Evolutionary conservation across 2,113 vertebrate genomes (phyloP), one percentile per base, ranked within the genome.

Genomic region (Craseonycteris thonglongyai): DNA sequence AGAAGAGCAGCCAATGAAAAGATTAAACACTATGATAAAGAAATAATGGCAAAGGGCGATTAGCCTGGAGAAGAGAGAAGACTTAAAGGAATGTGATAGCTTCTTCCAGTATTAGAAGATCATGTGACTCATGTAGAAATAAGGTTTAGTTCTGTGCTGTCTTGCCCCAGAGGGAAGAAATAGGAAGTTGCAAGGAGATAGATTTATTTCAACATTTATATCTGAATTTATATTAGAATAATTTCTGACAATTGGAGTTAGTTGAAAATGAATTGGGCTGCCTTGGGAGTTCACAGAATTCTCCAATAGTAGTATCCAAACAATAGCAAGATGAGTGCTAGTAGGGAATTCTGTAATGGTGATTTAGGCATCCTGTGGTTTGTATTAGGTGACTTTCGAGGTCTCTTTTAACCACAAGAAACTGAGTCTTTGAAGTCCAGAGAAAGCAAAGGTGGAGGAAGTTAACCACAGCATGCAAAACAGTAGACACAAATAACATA

Each of bases 181-280:
- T 1, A 61, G 45, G 61, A 94, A 74, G 54, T 88, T 65, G 11
- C 38, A 40, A 90, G 56, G 26, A 92, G 30, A 56, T 61, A 84
- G 54, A n/a, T 81, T n/a, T 74, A 68, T 80, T 63, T 56, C 90
- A 89, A 7, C 56, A 68, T 90, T 95, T 93, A 26, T 81, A 90
- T 88, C 40, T 93, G 58, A 82, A 78, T 84, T 90, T n/a, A 35
- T 76, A 78, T 51, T 14, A 51, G 49, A 51, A 51, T 51, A 51
- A 51, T 51, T 51, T 51, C 15, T 83, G 56, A 89, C 33, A 88
- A 8, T 54, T 83, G 28, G 51, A 87, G 3, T 90, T 79, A 35
- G 8, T 65, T 90, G 56, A 91, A 75, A 96, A 91, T 92, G 38
- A 93, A 69, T n/a, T 88, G n/a, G 49, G 10, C 56, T 26, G 2